phyloP scores from a whole-genome alignment of 1,140 invertebrate genomes.

The Phymastichus coffea region DNA sequence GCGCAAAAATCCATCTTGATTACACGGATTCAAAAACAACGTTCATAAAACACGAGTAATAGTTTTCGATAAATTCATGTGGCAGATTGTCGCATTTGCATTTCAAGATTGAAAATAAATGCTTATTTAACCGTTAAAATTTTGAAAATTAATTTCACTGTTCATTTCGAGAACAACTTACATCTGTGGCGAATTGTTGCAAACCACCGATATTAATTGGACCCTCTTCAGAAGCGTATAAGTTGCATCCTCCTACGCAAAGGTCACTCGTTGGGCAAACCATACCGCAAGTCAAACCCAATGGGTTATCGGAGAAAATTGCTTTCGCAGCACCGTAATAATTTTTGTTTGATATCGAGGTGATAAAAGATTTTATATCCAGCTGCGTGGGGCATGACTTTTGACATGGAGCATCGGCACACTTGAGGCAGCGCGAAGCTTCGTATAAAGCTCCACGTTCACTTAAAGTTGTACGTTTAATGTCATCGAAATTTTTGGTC shows the following conservation, averaged over 20 bases:
- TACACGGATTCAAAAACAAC: too few relatives aligned
- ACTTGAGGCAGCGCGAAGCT: slow-evolving; percentile 91
- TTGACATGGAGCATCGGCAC: slow-evolving; percentile 97
- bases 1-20: too few relatives aligned
- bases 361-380: slow-evolving; percentile 96
- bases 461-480: slow-evolving; percentile 95
- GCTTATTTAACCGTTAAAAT: too few relatives aligned
- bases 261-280: slow-evolving; percentile 98
- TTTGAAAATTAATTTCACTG: too few relatives aligned
- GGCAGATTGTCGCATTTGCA: too few relatives aligned
- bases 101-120: too few relatives aligned
- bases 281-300: slow-evolving; percentile 97
- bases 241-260: slow-evolving; percentile 96
- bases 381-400: slow-evolving; percentile 97
- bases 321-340: slow-evolving; percentile 97
- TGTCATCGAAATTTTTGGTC: slow-evolving; percentile 92
- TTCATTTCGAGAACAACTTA: too few relatives aligned
- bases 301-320: slow-evolving; percentile 95
- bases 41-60: too few relatives aligned
- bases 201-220: slow-evolving; percentile 98
- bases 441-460: slow-evolving; percentile 91
- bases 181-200: slow-evolving; percentile 96
- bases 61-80: too few relatives aligned
- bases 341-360: slow-evolving; percentile 96
- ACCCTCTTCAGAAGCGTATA: slow-evolving; percentile 93